Evolutionary conservation across 1,140 invertebrate species (phyloP).

Genomic region (Drosophila yakuba): DNA sequence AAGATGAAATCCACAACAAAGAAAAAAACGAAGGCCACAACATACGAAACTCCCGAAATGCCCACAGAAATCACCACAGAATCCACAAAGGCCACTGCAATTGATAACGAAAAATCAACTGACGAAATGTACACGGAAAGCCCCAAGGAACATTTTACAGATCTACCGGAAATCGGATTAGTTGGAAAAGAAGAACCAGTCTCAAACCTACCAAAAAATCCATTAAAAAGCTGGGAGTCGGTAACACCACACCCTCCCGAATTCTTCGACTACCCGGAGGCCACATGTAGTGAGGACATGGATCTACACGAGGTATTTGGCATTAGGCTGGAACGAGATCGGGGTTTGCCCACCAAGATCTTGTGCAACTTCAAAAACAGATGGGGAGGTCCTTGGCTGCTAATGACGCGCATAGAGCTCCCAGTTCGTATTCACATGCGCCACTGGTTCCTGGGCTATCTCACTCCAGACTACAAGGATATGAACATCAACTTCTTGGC

Average conservation of each 20-base stretch:
- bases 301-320: conserved; percentile 64
- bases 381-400: conserved; percentile 65
- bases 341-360: conserved; percentile 51
- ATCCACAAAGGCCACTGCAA: neutral
- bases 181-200: neutral
- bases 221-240: neutral
- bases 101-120: neutral
- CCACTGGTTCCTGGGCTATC: conserved; percentile 63
- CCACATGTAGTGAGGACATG: conserved; percentile 56
- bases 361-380: conserved; percentile 46
- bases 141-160: neutral
- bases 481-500: conserved; percentile 61
- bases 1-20: too few species aligned
- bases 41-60: neutral
- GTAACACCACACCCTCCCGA: conserved; percentile 36
- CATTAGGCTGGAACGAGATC: conserved; percentile 31
- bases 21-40: neutral
- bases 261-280: conserved; percentile 53
- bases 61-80: conserved; percentile 13
- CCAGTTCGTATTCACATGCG: conserved; percentile 52
- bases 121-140: neutral
- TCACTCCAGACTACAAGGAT: conserved; percentile 61
- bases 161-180: neutral
- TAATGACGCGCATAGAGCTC: conserved; percentile 63
- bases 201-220: too few species aligned